Conservation (phyloP, 1,140 invertebrate genomes). For the Campoletis sonorensis region DNA sequence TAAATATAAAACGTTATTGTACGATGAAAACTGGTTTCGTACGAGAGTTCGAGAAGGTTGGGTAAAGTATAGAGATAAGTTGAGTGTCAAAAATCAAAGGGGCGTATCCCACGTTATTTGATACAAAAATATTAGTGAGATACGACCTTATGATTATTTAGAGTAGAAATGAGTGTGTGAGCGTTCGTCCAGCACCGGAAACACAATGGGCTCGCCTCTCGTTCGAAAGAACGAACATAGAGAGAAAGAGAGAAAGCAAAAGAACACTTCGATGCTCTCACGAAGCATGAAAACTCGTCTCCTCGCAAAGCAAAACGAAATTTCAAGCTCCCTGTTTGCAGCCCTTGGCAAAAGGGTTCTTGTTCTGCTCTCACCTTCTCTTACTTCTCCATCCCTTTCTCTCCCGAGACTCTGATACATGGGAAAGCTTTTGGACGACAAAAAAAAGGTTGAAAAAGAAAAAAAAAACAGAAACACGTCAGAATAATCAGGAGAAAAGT, state of each 20-base stretch:
- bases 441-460: neutral
- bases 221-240: neutral
- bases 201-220: conserved; percentile 30
- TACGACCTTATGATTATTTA: neutral
- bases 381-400: neutral
- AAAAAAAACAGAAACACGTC: conserved; percentile 27
- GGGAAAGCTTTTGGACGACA: conserved; percentile 15
- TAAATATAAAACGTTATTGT: neutral
- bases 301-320: neutral
- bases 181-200: neutral
- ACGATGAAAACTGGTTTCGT: conserved; percentile 31
- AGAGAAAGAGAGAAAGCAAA: conserved; percentile 1
- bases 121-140: neutral
- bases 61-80: neutral
- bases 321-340: neutral
- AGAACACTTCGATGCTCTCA: conserved; percentile 14
- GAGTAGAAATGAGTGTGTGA: neutral
- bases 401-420: neutral
- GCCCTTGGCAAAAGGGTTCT: conserved; percentile 23
- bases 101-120: neutral
- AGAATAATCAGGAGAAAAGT: neutral
- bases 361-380: neutral
- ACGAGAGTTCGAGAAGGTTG: neutral
- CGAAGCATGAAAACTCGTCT: conserved; percentile 25
- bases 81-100: neutral